Base-by-base conservation (phyloP, 2,797 vertebrate species). In the Momotus momota region DNA sequence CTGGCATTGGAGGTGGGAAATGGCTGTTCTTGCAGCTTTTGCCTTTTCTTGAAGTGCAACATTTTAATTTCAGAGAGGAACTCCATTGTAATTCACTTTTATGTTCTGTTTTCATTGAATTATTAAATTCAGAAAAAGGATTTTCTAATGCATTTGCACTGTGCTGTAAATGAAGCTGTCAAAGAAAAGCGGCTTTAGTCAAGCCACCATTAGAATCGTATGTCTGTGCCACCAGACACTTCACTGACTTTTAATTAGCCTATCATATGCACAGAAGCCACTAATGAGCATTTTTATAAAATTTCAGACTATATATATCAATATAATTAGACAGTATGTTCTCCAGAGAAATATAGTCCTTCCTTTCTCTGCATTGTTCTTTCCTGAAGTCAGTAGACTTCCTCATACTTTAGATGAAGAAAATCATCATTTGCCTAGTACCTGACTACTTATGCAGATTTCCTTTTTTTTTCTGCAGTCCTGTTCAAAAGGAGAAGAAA, bases 231-330 rank as follows among this genome's bases (percentile, higher is more conserved):
- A 57, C 29, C 88, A 46, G 27, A 51, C 46, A 81, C 71, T 91
- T 60, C 31, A 14, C 23, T 91, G 66, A 20, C 80, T 93, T 93
- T 88, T 95, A 92, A 90, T 96, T 93, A 94, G 64, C 21, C 57
- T 66, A 3, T 67, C 31, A 72, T 48, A 61, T 62, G 45, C 58
- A 69, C 40, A 72, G 52, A 89, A 72, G 1, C 17, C 21, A 33
- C 40, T 88, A 61, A 86, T 48, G 65, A 83, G 21, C 43, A 49
- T 6, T 3, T 70, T 38, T 45, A 8, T 73, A 57, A 60, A 46
- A 89, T 73, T 80, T 91, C 58, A 58, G 29, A 35, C 45, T 74
- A 3, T 65, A 16, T 62, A 3, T 65, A 16, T 55, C 2, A 35
- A 13, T 92, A 5, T 35, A 51, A 82, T 78, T 82, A 70, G 64